A percentile compares a stretch with the other conserved stretches of the same genome.
phyloP scores from a whole-genome alignment of 2,797 vertebrate species.

The Phoeniculus purpureus region DNA sequence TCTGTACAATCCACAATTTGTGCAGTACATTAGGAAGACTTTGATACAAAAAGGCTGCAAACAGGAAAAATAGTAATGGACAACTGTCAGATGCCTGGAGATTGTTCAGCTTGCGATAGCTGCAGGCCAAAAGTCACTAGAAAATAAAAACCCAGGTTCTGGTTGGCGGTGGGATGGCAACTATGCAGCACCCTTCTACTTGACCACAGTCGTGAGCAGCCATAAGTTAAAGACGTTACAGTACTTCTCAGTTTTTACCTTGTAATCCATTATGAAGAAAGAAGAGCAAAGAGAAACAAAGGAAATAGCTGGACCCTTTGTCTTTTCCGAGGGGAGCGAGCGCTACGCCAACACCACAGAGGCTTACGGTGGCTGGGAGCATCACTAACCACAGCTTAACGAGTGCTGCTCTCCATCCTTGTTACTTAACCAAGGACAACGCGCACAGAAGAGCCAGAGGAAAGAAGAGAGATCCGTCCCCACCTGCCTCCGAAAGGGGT shows the following conservation, averaged over 20 bases:
- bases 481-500: conserved; percentile 16
- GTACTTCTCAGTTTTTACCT: conserved; percentile 80
- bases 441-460: conserved; percentile 8
- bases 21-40: conserved; percentile 98
- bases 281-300: conserved; percentile 38
- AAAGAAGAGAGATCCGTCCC: conserved; percentile 10
- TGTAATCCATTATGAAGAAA: conserved; percentile 69
- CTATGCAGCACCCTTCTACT: conserved; percentile 73
- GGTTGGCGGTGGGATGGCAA: conserved; percentile 62
- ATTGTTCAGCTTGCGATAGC: conserved; percentile 75
- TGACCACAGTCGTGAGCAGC: conserved; percentile 65
- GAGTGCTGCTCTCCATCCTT: neutral
- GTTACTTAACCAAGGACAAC: conserved; percentile 9
- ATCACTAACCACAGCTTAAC: neutral
- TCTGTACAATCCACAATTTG: conserved; percentile 98
- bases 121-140: conserved; percentile 75
- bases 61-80: conserved; percentile 78
- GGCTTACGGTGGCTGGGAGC: neutral
- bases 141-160: conserved; percentile 64
- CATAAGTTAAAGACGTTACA: conserved; percentile 80
- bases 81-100: conserved; percentile 77
- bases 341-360: neutral
- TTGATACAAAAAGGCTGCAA: conserved; percentile 88
- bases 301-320: conserved; percentile 61
- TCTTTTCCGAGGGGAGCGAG: conserved; percentile 55